Base-by-base conservation (phyloP, 1,140 invertebrate genomes). In the Papilio machaon region DNA sequence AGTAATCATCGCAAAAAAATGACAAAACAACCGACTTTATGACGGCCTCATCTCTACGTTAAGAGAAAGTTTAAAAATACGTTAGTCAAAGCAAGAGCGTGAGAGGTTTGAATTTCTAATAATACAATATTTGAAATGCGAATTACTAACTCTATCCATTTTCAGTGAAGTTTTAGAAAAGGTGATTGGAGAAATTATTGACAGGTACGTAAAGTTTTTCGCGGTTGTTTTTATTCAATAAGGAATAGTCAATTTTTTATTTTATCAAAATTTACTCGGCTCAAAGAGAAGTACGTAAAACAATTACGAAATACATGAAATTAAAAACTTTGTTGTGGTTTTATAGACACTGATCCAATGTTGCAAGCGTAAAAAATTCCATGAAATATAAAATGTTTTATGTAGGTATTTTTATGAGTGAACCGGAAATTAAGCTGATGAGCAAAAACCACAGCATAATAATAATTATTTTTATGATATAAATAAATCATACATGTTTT, bases 51-150 rank as follows among this genome's bases (percentile, higher is more conserved):
- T 54, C 15, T 54, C 10, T 11, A 11, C 11, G 11, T 35, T 67
- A 13, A 67, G 64, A 64, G 64, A 67, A 67, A 67, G 64, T 30
- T 30, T 67, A 30, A 30, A 30, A 67, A 67, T 35, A 67, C 64
- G 64, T 35, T 13, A 67, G 64, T 67, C 23, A 35, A 9, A 9
- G 23, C 5, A 13, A 67, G 23, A 30, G 2, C 60, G 60, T 11
- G 23, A 67, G 23, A 67, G 23, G 23, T 35, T 2, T 5, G 30
- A 35, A 35, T 60, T 60, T 67, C 64, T 67, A 67, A 67, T 8
- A 30, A 60, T 4, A 30, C 15, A 64, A 64, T n/a, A 64, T 30
- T 64, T 64, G 19, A 30, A 64, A 64, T 64, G 19, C 19, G 58
- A 64, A 9, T 64, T 64, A 30, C 19, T 5, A 64, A 30, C 19